A percentile compares a stretch with the other conserved stretches of the same genome.
Evolutionary conservation across 1,140 invertebrate genomes (phyloP).

Genomic region (Latrodectus geometricus): DNA sequence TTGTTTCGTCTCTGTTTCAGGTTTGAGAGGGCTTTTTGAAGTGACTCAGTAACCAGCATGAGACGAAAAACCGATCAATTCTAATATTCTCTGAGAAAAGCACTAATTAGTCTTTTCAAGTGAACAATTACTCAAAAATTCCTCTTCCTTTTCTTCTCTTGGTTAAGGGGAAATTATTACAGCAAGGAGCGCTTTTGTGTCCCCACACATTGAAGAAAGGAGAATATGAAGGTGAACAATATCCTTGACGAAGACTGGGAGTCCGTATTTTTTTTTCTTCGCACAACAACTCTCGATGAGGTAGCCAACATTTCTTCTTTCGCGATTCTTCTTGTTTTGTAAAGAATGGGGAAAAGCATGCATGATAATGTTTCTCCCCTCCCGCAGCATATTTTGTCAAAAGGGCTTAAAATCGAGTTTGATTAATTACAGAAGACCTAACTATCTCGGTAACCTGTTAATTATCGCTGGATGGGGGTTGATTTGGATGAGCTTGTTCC

Average conservation of each 20-base stretch:
- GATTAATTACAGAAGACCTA: slow-evolving; percentile 36
- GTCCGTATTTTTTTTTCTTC: background rate
- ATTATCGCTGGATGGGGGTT: slow-evolving; percentile 18
- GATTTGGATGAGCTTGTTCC: background rate
- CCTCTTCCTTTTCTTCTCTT: background rate
- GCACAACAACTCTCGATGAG: background rate
- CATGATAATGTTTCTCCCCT: no score
- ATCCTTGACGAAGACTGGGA: background rate
- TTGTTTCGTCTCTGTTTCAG: slow-evolving; percentile 6
- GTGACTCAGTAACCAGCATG: background rate
- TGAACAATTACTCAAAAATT: slow-evolving; percentile 41
- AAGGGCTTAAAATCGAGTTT: slow-evolving; percentile 37
- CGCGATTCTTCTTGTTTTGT: background rate
- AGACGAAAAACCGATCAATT: slow-evolving; percentile 14
- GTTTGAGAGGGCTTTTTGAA: slow-evolving; percentile 7
- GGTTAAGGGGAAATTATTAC: slow-evolving; percentile 16
- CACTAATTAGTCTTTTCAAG: slow-evolving; percentile 43
- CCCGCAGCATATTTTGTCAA: slow-evolving; percentile 25
- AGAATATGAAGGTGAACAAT: slow-evolving; percentile 1
- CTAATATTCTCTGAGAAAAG: slow-evolving; percentile 1
- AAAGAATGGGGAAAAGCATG: no score
- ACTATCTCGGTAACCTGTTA: slow-evolving; percentile 43
- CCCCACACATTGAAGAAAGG: background rate
- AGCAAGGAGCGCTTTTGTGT: slow-evolving; percentile 5
- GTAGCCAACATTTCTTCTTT: background rate